Evolutionary conservation across 2,888 invertebrate genomes (phyloP).

Genomic region (Cataglyphis cursor): DNA sequence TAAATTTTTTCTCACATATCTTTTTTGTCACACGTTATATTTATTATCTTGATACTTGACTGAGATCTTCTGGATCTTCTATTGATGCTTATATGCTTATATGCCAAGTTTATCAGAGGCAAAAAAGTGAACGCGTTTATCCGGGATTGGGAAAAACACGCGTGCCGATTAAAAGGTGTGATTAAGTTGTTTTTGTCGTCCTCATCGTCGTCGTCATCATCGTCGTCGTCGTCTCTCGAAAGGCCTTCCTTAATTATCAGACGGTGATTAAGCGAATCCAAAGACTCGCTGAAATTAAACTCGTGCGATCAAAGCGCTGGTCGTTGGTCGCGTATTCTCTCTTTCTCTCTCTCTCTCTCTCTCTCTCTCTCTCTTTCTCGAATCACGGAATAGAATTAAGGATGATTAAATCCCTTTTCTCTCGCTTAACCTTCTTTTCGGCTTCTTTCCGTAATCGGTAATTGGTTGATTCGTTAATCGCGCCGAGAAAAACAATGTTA

Average conservation of each 20-base stretch:
- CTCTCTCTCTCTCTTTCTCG: constrained; percentile 42
- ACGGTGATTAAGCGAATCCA: constrained; percentile 72
- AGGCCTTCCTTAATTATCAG: constrained; percentile 67
- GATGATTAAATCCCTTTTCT: constrained; percentile 52
- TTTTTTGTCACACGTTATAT: background rate
- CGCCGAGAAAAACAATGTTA: constrained; percentile 20
- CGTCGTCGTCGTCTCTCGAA: constrained; percentile 39
- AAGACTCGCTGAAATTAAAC: constrained; percentile 68
- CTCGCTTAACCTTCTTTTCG: constrained; percentile 48
- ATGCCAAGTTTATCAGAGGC: constrained; percentile 12
- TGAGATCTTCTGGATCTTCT: background rate
- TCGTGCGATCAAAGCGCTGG: constrained; percentile 43
- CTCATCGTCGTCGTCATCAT: background rate
- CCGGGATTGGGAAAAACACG: constrained; percentile 35
- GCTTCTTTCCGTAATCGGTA: constrained; percentile 53
- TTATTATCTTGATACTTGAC: constrained; percentile 1
- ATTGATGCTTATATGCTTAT: background rate
- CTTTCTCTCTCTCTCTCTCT: constrained; percentile 32
- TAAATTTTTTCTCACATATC: background rate
- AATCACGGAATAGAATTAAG: constrained; percentile 49
- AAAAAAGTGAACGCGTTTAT: background rate
- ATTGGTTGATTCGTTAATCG: constrained; percentile 48
- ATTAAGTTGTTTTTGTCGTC: constrained; percentile 62
- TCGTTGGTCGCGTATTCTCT: constrained; percentile 13
- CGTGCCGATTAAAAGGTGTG: constrained; percentile 66